Evolutionary conservation across 2,797 vertebrate genomes (phyloP), one percentile per base, ranked within the genome.

Genomic region (Parauchenoglanis ngamensis): DNA sequence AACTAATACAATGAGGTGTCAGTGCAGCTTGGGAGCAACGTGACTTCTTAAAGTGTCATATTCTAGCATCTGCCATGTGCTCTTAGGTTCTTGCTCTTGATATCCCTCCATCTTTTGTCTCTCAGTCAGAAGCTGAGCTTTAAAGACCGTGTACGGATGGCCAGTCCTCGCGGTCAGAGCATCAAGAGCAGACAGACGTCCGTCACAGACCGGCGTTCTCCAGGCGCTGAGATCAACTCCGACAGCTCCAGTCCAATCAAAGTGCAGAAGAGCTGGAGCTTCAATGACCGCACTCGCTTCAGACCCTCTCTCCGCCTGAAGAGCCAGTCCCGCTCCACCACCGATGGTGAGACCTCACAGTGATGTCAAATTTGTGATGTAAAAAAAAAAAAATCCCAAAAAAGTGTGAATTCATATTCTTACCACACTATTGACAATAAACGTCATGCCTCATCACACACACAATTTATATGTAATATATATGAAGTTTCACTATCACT

Each of bases 181-280:
- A 96, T 99, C 92, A 98, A 99, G 94, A 97, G 95, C 93, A 96
- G 98, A 86, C 98, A 99, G 91, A 94, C 97, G 0, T 97, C 97
- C 7, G 94, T 96, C 0, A 96, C 94, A 23, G 97, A 97, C 90
- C 94, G 96, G 44, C 94, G 96, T 35, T 97, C 97, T 0, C 96
- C 96, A 0, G 93, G 96, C 77, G 91, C 96, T 0, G 97, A 97
- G 92, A 92, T 96, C 87, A 94, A 93, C 61, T 92, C 95, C 0
- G 96, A 97, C 83, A 93, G 94, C 89, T 89, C 90, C 76, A 97
- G 97, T 91, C 98, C 98, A 2, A 95, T 97, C 90, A 99, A 99
- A 93, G 97, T 99, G 0, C 98, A 99, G 94, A 99, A 99, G 94
- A 99, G 98, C 94, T 99, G 98, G 98, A 99, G 98, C 92, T 99